Base-by-base conservation (phyloP, 2,797 vertebrate species). In the Propithecus deckenii region DNA sequence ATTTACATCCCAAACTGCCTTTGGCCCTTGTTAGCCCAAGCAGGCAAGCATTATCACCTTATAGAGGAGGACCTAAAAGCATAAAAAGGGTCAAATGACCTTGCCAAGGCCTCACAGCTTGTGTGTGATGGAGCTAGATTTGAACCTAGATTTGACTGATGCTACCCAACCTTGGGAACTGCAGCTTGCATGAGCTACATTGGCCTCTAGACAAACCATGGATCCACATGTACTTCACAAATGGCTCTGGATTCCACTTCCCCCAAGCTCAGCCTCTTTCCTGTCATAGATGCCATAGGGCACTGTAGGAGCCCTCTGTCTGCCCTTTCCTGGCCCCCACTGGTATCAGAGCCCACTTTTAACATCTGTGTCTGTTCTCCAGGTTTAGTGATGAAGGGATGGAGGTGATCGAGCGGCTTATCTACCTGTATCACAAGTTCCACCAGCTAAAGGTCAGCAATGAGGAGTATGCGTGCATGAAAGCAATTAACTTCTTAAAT, bases 401-500 rank as follows among this genome's bases (percentile, higher is more conserved):
- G 99, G 99, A 99, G 98, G 99, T 99, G 97, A 99, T 99, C 98
- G 99, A 99, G 98, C 99, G 99, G 75, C 86, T 99, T 98, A 99
- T 99, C 95, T 99, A 99, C 99, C 99, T 99, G 83, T 99, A 99
- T 91, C 99, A 99, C 95, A 99, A 99, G 96, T 99, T 99, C 96
- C 99, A 99, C 98, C 99, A 99, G 97, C 92, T 99, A 97, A 99
- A 99, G 98, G 99, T 99, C 99, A 99, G 99, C 99, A 99, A 99
- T 0, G 99, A 99, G 98, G 99, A 99, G 96, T 99, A 99, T 0
- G 99, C 99, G 0, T 99, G 99, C 86, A 99, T 99, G 99, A 99
- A 99, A 99, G 99, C 99, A 98, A 99, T 99, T 98, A 99, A 99
- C 99, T 99, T 99, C 98, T 99, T 99, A 32, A 99, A 99, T 97